A percentile compares a stretch with the other conserved stretches of the same genome.
These are phyloP conservation scores for Poeciliopsis presidionis DNA, from an alignment of 2,797 vertebrate genomes.

Conservation along the genomic window DNA sequence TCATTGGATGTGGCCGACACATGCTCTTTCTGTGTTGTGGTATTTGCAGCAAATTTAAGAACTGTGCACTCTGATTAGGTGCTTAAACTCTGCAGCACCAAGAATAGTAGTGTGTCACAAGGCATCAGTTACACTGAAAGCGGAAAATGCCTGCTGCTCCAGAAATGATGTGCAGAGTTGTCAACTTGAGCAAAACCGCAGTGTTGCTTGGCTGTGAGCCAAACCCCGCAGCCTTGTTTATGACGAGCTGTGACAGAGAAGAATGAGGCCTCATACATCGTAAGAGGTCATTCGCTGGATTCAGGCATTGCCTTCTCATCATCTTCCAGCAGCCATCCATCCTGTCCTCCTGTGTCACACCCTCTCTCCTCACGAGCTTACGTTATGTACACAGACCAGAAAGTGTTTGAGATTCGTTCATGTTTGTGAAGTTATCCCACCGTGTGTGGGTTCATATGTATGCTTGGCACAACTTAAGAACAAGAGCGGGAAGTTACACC, in stretches of 20 bases:
- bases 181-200: constrained; percentile 39
- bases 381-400: constrained; percentile 15
- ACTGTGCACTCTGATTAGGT: constrained; percentile 25
- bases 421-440: background rate
- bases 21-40: constrained; percentile 7
- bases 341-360: constrained; percentile 11
- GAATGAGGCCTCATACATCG: constrained; percentile 35
- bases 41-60: constrained; percentile 43
- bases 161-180: constrained; percentile 52
- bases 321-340: constrained; percentile 36
- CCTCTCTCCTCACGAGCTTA: constrained; percentile 13
- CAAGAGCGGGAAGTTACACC: background rate
- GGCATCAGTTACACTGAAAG: constrained; percentile 46
- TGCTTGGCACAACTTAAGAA: background rate
- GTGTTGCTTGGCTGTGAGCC: constrained; percentile 32
- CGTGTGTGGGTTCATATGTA: background rate
- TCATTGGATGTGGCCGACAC: background rate
- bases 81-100: constrained; percentile 44
- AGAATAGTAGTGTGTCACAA: constrained; percentile 60
- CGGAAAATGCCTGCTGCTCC: constrained; percentile 37
- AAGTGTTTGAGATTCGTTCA: constrained; percentile 10
- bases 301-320: constrained; percentile 41
- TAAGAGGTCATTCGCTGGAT: constrained; percentile 57
- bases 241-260: constrained; percentile 28
- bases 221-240: constrained; percentile 38